Conservation (phyloP, 2,888 invertebrate species). For the Athetis lepigone region DNA sequence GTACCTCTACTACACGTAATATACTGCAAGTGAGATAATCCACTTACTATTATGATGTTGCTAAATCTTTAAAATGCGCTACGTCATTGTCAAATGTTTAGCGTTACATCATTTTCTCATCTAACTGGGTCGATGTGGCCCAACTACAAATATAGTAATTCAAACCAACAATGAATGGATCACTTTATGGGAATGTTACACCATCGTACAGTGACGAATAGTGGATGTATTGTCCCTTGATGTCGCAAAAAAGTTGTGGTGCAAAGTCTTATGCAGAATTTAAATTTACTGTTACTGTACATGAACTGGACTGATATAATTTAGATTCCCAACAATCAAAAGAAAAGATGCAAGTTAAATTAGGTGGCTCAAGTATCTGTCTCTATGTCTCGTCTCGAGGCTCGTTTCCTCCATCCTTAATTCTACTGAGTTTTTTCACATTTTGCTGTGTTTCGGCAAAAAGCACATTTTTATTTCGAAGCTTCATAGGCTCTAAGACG, state of each 20-base stretch:
- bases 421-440: too few relatives aligned
- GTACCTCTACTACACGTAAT: too few relatives aligned
- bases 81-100: constrained; percentile 33
- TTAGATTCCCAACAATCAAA: background rate
- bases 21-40: background rate
- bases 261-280: background rate
- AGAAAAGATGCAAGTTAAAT: background rate
- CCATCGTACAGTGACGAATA: constrained; percentile 1
- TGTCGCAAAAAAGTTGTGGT: constrained; percentile 11
- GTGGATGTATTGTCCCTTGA: background rate
- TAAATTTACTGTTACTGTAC: too few relatives aligned
- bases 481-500: too few relatives aligned
- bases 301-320: too few relatives aligned
- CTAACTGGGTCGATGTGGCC: constrained; percentile 57
- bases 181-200: constrained; percentile 44
- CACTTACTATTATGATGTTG: constrained; percentile 24
- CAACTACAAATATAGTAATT: constrained; percentile 37
- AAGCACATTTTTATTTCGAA: too few relatives aligned
- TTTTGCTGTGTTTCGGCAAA: too few relatives aligned
- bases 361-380: too few relatives aligned
- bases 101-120: constrained; percentile 61
- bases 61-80: constrained; percentile 8
- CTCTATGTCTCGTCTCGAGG: too few relatives aligned
- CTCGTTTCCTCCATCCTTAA: too few relatives aligned
- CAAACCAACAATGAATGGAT: constrained; percentile 40